Evolutionary conservation across 2,113 vertebrate genomes (phyloP).

Genomic region (Caranx melampygus): DNA sequence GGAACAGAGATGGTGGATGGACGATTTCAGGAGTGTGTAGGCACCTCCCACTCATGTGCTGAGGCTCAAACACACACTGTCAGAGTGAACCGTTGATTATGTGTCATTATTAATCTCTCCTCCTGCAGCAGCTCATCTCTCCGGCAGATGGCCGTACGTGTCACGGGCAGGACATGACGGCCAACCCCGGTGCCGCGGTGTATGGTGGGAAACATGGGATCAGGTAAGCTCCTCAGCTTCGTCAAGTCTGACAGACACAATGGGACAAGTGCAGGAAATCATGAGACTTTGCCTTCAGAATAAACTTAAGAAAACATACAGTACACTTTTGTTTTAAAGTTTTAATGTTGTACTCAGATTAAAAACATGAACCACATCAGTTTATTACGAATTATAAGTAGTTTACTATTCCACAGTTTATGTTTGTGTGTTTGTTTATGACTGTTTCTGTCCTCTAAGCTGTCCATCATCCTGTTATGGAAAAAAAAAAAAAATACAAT

Average conservation of each 20-base stretch:
- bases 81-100: background rate
- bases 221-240: conserved; percentile 75
- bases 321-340: too few relatives aligned
- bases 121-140: conserved; percentile 24
- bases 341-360: too few relatives aligned
- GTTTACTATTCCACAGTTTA: background rate
- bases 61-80: background rate
- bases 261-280: conserved; percentile 4
- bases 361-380: too few relatives aligned
- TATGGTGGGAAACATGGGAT: conserved; percentile 75
- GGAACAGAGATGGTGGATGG: background rate
- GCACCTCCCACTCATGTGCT: background rate
- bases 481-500: too few relatives aligned
- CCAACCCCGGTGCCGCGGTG: conserved; percentile 62
- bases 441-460: background rate
- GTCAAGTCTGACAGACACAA: background rate
- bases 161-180: conserved; percentile 15
- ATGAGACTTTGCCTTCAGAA: conserved; percentile 27
- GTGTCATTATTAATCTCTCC: background rate
- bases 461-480: too few relatives aligned
- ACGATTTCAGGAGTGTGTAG: background rate
- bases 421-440: background rate
- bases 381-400: background rate
- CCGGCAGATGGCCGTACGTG: conserved; percentile 33
- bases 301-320: conserved; percentile 9